phyloP scores from a whole-genome alignment of 2,888 invertebrate species.

The Capitulum mitella region DNA sequence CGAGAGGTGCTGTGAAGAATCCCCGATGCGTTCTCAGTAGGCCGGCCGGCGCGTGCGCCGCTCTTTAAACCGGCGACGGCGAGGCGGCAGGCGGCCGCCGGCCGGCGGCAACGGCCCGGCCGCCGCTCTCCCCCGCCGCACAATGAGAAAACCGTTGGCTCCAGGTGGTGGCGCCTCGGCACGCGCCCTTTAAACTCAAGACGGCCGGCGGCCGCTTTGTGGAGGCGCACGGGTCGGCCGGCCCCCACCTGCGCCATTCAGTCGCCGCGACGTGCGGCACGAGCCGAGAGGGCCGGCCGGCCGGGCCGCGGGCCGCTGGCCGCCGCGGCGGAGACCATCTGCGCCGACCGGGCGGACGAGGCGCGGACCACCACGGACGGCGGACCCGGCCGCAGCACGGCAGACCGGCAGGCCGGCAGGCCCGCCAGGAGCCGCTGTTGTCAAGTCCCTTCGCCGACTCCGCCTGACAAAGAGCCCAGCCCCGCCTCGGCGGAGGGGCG shows the following conservation, averaged over 20 bases:
- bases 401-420: too few species aligned
- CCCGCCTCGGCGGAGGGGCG: too few species aligned
- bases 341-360: too few species aligned
- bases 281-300: neutral
- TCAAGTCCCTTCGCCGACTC: too few species aligned
- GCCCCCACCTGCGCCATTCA: neutral
- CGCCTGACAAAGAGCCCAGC: too few species aligned
- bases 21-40: neutral
- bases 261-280: neutral
- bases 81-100: neutral
- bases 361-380: too few species aligned
- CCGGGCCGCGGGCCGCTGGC: neutral
- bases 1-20: constrained; percentile 10
- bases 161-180: neutral
- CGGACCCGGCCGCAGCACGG: neutral
- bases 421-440: too few species aligned
- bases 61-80: neutral
- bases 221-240: neutral
- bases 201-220: constrained; percentile 14
- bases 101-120: neutral
- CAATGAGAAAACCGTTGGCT: constrained; percentile 2
- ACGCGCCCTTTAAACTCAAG: constrained; percentile 13
- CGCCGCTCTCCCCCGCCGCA: neutral
- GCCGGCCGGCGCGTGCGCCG: neutral
- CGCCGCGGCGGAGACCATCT: neutral